Base-by-base conservation (phyloP, 2,888 invertebrate genomes). In the Drosophila hawaiiensis region DNA sequence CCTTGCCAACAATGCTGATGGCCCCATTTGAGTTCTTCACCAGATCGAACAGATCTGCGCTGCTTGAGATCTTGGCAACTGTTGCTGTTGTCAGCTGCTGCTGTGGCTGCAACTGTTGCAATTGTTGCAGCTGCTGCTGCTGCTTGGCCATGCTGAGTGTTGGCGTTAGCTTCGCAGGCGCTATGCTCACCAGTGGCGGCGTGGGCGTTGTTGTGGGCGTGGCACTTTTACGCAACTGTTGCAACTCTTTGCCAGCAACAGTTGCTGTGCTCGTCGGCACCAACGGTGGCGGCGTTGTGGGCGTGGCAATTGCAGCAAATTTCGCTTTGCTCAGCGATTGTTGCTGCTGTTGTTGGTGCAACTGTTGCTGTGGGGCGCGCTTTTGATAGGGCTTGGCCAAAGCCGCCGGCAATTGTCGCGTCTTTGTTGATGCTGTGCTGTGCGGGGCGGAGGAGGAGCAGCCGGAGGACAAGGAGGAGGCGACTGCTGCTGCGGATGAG, bases 21-120 rank as follows among this genome's bases (percentile, higher is more conserved):
- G 91, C 90, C 39, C 91, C 91, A 70, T 92, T 91, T 0, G 93
- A 92, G 68, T 93, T 92, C 82, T 92, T 92, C 25, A 92, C 89
- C 67, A 93, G 79, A 76, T 93, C 92, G 50, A 93, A 93, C 47
- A 92, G 90, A 91, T 93, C 92, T 1, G 78, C 69, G 58, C 84
- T 84, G 33, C 84, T 79, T 47, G 80, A 73, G 77, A 79, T 73
- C 79, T 60, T 70, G 62, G 60, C 69, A 60, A 77, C 43, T 37
- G 79, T 66, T 64, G 63, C 6, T 39, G 47, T 47, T 16, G 47
- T 25, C 47, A 56, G 14, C 33, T 50, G 59, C 52, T 43, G 16
- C 29, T 63, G 64, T 43, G 29, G 78, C 64, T 43, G 70, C 52
- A 47, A 58, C 53, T 39, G 72, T 35, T 33, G 33, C 33, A 33